Conservation (phyloP, 2,797 vertebrate species). For the Salarias fasciatus region DNA sequence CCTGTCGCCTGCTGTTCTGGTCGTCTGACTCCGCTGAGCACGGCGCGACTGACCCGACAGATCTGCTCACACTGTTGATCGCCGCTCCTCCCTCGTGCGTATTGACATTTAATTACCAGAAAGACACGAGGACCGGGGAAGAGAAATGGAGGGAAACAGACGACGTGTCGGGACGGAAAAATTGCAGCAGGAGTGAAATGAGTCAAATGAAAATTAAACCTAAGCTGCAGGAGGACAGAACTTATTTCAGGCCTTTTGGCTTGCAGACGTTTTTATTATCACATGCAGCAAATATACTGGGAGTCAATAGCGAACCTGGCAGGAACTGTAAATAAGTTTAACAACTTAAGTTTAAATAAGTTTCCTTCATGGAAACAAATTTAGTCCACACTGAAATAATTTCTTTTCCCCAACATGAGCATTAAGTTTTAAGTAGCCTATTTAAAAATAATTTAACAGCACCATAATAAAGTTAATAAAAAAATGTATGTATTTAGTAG, state of each 20-base stretch:
- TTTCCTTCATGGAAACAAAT: neutral
- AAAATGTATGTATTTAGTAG: no score
- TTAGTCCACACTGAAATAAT: no score
- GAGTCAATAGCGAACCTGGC: neutral
- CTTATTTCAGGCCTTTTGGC: neutral
- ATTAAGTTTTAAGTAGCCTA: no score
- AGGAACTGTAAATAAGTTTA: neutral
- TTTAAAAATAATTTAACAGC: no score
- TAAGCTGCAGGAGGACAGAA: neutral
- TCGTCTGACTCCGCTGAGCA: conserved; percentile 53
- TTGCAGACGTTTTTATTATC: neutral
- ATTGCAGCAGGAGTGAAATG: no score
- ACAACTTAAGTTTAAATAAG: no score
- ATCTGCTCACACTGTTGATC: conserved; percentile 27
- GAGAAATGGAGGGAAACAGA: conserved; percentile 34
- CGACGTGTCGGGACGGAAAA: neutral
- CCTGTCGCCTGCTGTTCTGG: conserved; percentile 49
- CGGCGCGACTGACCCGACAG: conserved; percentile 30
- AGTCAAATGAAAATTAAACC: neutral
- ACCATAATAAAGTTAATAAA: neutral
- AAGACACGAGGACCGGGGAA: conserved; percentile 35
- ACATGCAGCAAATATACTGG: neutral
- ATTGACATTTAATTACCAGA: conserved; percentile 41
- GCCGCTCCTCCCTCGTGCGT: conserved; percentile 43
- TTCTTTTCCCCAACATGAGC: neutral